Evolutionary conservation across 2,888 invertebrate species (phyloP), one percentile per base, ranked within the genome.

Genomic region (Matsumyia berberina): DNA sequence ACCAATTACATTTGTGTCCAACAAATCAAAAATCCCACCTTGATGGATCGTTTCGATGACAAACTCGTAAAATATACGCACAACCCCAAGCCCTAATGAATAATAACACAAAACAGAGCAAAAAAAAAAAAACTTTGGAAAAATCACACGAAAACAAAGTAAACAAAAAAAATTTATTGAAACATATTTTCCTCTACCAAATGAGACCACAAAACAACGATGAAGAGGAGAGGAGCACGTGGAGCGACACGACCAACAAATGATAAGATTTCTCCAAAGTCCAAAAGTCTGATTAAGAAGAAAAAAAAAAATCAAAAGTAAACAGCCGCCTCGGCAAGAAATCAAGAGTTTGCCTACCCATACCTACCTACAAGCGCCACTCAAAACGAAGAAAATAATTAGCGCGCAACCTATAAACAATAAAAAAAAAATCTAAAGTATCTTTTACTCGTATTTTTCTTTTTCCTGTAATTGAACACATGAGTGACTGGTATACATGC

Each of bases 21-120:
- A 9, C 19, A 19, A 19, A 15, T 55, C 24, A 24, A 24, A 24
- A 46, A 55, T 35, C 15, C n/a, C n/a, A 15, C 15, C 3, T 37
- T 74, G 64, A 66, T 66, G 5, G 12, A 74, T 66, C 19, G 31
- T 57, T 74, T 17, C 3, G n/a, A 33, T 51, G 49, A 57, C 11
- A 24, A 57, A 44, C 24, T 24, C 29, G 11, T 44, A 5, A 44
- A 44, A 19, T 7, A 44, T n/a, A 29, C 49, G 2, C 15, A 29
- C 37, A 46, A 46, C 33, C 44, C 5, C 44, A 35, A 37, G 46
- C 33, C 19, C 55, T 19, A 33, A 70, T 46, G n/a, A 37, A 29
- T 19, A 19, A 7, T 31, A 58, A 37, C 15, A 42, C 17, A 46
- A 7, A 46, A n/a, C n/a, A n/a, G n/a, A n/a, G n/a, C n/a, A n/a